Evolutionary conservation across 2,797 vertebrate species (phyloP).

Genomic region (Ptychadena robeensis): DNA sequence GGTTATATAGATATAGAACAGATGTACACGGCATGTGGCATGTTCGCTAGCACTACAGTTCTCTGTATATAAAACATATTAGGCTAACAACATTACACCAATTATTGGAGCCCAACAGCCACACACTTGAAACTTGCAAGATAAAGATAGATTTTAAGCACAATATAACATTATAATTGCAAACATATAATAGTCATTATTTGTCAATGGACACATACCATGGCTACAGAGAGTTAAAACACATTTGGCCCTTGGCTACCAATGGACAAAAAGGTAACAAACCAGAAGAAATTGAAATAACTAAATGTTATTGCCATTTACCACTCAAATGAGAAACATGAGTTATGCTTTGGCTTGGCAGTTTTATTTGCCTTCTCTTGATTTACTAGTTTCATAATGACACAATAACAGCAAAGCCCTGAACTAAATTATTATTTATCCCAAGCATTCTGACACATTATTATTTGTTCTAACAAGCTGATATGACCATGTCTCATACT

Average conservation of each 20-base stretch:
- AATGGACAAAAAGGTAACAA: neutral
- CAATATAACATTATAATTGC: no score
- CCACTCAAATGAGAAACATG: neutral
- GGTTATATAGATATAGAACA: no score
- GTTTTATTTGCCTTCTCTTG: neutral
- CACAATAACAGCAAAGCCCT: constrained; percentile 32
- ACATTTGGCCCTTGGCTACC: neutral
- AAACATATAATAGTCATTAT: no score
- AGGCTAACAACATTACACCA: no score
- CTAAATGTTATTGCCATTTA: constrained; percentile 13
- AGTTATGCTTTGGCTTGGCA: constrained; percentile 3
- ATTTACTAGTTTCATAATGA: constrained; percentile 36
- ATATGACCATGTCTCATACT: constrained; percentile 40
- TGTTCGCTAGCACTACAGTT: no score
- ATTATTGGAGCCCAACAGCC: no score
- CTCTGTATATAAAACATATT: no score
- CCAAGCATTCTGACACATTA: constrained; percentile 17
- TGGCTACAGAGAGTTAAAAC: neutral
- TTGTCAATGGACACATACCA: no score
- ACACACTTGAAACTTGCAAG: no score
- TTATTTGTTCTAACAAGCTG: constrained; percentile 40
- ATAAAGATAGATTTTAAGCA: no score
- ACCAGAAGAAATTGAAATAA: neutral
- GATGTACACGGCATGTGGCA: no score
- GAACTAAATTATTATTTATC: constrained; percentile 23